Percentiles rank a stretch among this genome's conserved stretches.
Evolutionary conservation across 2,113 vertebrate species (phyloP).

Genomic region (Speoplatyrhinus poulsoni): DNA sequence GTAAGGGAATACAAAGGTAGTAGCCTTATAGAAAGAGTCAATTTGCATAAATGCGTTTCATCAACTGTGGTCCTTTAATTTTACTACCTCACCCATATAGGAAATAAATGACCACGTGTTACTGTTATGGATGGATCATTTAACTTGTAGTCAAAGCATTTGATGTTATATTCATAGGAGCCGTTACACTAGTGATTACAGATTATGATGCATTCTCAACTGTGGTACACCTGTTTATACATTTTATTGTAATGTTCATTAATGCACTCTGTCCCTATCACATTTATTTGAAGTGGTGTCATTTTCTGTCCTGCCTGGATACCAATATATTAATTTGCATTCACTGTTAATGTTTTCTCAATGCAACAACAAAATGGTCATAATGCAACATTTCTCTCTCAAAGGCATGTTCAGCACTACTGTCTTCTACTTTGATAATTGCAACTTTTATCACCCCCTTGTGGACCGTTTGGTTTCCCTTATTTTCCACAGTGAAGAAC

Average conservation of each 20-base stretch:
- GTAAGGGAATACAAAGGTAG: neutral
- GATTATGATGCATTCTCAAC: too few relatives aligned
- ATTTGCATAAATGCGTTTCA: neutral
- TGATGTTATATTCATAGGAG: neutral
- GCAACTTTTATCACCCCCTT: constrained; percentile 54
- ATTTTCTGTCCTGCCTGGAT: neutral
- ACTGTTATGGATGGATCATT: neutral
- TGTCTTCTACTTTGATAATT: neutral
- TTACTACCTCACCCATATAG: neutral
- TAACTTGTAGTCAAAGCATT: neutral
- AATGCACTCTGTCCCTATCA: too few relatives aligned
- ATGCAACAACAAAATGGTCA: neutral
- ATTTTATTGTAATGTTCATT: too few relatives aligned
- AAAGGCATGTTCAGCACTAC: neutral
- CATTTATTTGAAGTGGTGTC: neutral
- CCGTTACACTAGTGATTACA: neutral
- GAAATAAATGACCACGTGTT: neutral
- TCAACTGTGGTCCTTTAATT: neutral
- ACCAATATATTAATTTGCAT: neutral
- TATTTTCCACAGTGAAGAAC: neutral
- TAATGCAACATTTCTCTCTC: neutral
- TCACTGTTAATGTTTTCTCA: neutral
- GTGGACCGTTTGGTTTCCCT: constrained; percentile 33
- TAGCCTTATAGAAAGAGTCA: neutral
- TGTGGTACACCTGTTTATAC: too few relatives aligned